Evolutionary conservation across 2,888 invertebrate genomes (phyloP).

Genomic region (Phaedon cochleariae): DNA sequence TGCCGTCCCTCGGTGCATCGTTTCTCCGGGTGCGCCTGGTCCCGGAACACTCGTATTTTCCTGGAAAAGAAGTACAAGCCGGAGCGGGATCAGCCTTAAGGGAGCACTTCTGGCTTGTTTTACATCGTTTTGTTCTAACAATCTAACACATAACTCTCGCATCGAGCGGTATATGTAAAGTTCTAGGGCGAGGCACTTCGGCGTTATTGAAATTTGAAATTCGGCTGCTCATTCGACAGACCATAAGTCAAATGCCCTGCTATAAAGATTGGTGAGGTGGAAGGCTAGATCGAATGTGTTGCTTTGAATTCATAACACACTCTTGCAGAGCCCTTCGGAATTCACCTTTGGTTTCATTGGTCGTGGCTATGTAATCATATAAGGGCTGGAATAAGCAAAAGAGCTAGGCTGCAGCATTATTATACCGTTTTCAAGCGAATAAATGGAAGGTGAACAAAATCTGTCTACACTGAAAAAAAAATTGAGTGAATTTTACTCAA

Average conservation of each 20-base stretch:
- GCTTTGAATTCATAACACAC: not conserved
- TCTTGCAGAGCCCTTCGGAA: not conserved
- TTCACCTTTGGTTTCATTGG: not conserved
- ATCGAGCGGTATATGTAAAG: constrained; percentile 52
- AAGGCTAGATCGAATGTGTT: not conserved
- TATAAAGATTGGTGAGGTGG: not conserved
- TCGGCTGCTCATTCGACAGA: constrained; percentile 59
- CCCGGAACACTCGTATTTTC: constrained; percentile 63
- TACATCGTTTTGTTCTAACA: constrained; percentile 66
- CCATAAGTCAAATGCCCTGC: constrained; percentile 55
- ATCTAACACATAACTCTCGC: constrained; percentile 61
- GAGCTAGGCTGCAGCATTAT: too few species aligned
- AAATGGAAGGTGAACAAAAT: too few species aligned
- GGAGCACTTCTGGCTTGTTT: constrained; percentile 63
- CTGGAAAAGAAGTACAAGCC: constrained; percentile 54
- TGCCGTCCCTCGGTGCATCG: constrained; percentile 64
- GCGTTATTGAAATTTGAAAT: constrained; percentile 63
- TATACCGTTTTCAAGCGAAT: too few species aligned
- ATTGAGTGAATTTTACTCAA: too few species aligned
- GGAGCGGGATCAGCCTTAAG: constrained; percentile 55
- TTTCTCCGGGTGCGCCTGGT: constrained; percentile 58
- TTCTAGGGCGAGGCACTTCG: constrained; percentile 49
- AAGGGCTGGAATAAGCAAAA: too few species aligned
- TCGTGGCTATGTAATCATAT: too few species aligned
- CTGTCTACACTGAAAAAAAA: too few species aligned